A percentile compares a stretch with the other conserved stretches of the same genome.
phyloP scores from a whole-genome alignment of 2,888 invertebrate genomes.

The Strigamia maritima region DNA sequence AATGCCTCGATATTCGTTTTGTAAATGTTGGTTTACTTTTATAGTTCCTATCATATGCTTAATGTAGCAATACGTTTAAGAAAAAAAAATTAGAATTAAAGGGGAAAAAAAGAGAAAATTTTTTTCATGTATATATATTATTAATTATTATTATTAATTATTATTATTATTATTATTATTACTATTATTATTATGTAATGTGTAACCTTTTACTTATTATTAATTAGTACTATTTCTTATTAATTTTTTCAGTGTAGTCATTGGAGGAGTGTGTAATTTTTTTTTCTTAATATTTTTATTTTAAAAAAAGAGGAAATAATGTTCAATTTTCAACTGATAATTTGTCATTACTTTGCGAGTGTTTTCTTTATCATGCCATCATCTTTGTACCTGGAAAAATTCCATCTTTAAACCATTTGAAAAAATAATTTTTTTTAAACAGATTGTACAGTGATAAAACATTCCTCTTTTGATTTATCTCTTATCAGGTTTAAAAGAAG shows the following conservation, averaged over 20 bases:
- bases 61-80: conserved; percentile 30
- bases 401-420: conserved; percentile 22
- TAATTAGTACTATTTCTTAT: neutral
- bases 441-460: conserved; percentile 8
- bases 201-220: conserved; percentile 6
- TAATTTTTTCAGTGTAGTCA: neutral
- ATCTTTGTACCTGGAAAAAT: conserved; percentile 34
- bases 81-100: neutral
- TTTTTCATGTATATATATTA: conserved; percentile 20
- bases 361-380: conserved; percentile 18
- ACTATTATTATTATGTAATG: neutral
- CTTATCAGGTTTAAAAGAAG: neutral
- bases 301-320: neutral
- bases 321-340: neutral
- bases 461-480: conserved; percentile 19
- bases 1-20: conserved; percentile 22
- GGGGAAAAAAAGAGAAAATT: conserved; percentile 7
- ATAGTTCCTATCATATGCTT: conserved; percentile 34
- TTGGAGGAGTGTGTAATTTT: neutral
- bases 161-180: neutral
- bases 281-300: neutral
- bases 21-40: conserved; percentile 34
- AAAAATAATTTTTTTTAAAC: neutral
- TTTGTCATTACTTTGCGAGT: neutral
- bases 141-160: conserved; percentile 2